These are phyloP conservation scores for Spea hammondii DNA, from an alignment of 2,797 vertebrate genomes.

Conservation along the genomic window DNA sequence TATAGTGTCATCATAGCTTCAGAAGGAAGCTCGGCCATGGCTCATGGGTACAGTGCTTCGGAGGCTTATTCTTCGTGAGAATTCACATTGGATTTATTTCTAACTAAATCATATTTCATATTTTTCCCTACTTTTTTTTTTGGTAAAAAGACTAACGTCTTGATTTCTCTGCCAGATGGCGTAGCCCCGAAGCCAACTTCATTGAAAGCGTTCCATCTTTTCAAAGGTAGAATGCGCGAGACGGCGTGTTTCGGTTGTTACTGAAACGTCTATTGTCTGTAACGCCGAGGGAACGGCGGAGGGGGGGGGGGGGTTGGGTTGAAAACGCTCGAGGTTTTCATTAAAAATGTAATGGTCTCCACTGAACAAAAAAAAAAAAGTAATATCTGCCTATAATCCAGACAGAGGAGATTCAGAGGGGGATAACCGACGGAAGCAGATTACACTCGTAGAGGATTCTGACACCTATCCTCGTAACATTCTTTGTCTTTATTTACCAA, in stretches of 20 bases:
- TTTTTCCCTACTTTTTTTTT: too few relatives aligned
- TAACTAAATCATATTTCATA: too few relatives aligned
- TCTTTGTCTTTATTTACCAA: slow-evolving; percentile 57
- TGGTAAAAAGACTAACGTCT: too few relatives aligned
- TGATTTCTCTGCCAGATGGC: too few relatives aligned
- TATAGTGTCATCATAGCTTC: too few relatives aligned
- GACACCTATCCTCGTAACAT: slow-evolving; percentile 54
- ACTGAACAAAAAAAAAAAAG: slow-evolving; percentile 42
- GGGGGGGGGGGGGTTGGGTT: background rate
- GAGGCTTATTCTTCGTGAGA: too few relatives aligned
- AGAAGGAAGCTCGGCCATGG: too few relatives aligned
- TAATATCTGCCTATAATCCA: slow-evolving; percentile 58
- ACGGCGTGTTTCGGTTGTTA: slow-evolving; percentile 36
- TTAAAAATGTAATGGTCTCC: slow-evolving; percentile 61
- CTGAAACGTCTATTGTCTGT: slow-evolving; percentile 56
- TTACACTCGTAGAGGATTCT: slow-evolving; percentile 54
- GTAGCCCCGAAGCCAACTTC: background rate
- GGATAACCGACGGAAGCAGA: slow-evolving; percentile 39
- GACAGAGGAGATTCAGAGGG: slow-evolving; percentile 57
- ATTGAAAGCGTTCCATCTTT: background rate
- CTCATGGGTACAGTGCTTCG: too few relatives aligned
- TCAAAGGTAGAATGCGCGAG: slow-evolving; percentile 6
- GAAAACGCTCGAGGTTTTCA: slow-evolving; percentile 58
- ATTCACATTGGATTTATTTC: too few relatives aligned
- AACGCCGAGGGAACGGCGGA: slow-evolving; percentile 42